Evolutionary conservation across 2,888 invertebrate genomes (phyloP).

Genomic region (Drosophila recens): DNA sequence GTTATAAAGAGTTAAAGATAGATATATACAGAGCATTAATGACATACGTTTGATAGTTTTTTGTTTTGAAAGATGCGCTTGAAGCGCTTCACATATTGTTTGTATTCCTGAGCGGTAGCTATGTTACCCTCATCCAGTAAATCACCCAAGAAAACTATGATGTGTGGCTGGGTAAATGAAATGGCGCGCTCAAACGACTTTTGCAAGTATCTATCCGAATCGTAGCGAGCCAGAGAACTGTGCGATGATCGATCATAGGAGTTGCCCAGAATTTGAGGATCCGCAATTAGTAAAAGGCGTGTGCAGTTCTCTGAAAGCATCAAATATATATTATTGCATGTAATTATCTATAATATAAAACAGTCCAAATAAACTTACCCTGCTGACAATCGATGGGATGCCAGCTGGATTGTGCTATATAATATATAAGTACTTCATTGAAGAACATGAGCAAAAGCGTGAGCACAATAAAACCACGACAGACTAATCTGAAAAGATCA

Average conservation of each 20-base stretch:
- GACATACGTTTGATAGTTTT: slow-evolving; percentile 75
- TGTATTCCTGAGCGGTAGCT: slow-evolving; percentile 90
- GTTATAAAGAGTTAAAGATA: neutral
- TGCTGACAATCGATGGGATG: slow-evolving; percentile 82
- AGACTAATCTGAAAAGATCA: slow-evolving; percentile 68
- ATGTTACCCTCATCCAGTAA: slow-evolving; percentile 97
- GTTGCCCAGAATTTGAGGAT: slow-evolving; percentile 96
- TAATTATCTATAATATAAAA: too few species aligned
- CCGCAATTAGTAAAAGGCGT: slow-evolving; percentile 91
- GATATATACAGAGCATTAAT: neutral
- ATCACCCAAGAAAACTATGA: slow-evolving; percentile 96
- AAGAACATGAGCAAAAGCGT: slow-evolving; percentile 81
- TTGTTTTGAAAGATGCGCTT: slow-evolving; percentile 86
- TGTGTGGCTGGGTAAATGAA: slow-evolving; percentile 91
- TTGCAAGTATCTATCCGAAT: slow-evolving; percentile 93
- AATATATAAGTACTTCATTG: slow-evolving; percentile 83
- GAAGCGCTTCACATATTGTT: slow-evolving; percentile 91
- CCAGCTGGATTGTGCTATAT: slow-evolving; percentile 82
- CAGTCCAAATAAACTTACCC: slow-evolving; percentile 66
- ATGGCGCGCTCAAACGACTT: slow-evolving; percentile 92
- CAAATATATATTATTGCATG: too few species aligned
- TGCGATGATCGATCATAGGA: slow-evolving; percentile 89
- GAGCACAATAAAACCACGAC: slow-evolving; percentile 74
- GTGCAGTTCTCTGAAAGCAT: slow-evolving; percentile 86
- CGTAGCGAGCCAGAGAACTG: slow-evolving; percentile 92